These are phyloP conservation scores for Polypedilum vanderplanki DNA, from an alignment of 1,140 invertebrate species.

Conservation along the genomic window DNA sequence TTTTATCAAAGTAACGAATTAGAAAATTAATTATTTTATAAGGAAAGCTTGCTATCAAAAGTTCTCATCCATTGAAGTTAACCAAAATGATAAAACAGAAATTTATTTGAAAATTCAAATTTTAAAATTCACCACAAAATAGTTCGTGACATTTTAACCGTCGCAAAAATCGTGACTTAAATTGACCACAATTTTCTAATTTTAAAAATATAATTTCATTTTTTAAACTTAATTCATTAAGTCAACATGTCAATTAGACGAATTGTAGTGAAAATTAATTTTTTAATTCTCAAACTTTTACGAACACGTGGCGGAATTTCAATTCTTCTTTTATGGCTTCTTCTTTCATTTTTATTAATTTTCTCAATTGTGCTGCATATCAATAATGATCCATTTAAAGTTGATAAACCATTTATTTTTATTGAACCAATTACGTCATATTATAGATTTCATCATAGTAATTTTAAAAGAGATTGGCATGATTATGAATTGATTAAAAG, in stretches of 20 bases:
- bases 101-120: too few species aligned
- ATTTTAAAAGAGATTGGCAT: conserved; percentile 59
- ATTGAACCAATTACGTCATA: conserved; percentile 10
- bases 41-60: too few species aligned
- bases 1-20: too few species aligned
- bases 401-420: background rate
- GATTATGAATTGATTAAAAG: conserved; percentile 54
- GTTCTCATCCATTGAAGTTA: too few species aligned
- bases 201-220: too few species aligned
- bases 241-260: background rate
- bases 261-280: background rate
- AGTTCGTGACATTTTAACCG: too few species aligned
- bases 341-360: background rate
- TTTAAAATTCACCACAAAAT: too few species aligned
- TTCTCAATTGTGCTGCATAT: background rate
- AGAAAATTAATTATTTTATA: too few species aligned
- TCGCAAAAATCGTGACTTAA: too few species aligned
- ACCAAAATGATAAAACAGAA: too few species aligned
- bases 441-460: background rate
- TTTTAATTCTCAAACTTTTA: background rate
- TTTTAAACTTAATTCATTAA: too few species aligned
- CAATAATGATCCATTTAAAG: background rate
- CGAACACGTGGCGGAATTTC: background rate
- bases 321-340: background rate
- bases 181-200: too few species aligned